Conservation (phyloP, 2,797 vertebrate genomes). For the Fundulus diaphanus region DNA sequence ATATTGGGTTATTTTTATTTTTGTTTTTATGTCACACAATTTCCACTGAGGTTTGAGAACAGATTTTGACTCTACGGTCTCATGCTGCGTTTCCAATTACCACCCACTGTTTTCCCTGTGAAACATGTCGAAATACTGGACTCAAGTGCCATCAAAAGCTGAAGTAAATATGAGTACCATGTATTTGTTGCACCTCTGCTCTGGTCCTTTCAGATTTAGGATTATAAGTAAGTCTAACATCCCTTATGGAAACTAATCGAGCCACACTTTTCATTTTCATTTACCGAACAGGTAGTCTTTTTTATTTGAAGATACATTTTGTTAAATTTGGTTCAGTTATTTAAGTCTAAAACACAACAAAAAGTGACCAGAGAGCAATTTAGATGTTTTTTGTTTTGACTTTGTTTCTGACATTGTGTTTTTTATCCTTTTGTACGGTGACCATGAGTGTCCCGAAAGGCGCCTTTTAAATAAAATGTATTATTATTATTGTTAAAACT, state of each 20-base stretch:
- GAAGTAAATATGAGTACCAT: slow-evolving; percentile 4
- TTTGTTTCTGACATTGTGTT: too few species aligned
- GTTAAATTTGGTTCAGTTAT: neutral
- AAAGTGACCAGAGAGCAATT: neutral
- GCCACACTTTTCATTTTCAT: neutral
- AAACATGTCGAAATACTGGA: slow-evolving; percentile 16
- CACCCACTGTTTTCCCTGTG: slow-evolving; percentile 26
- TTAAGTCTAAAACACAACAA: neutral
- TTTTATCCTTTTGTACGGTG: too few species aligned
- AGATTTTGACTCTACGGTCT: slow-evolving; percentile 26
- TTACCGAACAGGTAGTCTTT: neutral
- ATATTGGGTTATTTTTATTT: neutral
- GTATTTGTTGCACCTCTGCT: neutral
- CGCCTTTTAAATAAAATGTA: too few species aligned
- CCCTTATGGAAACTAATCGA: neutral
- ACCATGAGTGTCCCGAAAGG: too few species aligned
- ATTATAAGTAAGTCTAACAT: neutral
- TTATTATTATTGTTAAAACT: too few species aligned
- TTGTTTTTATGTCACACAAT: neutral
- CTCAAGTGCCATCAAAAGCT: slow-evolving; percentile 13
- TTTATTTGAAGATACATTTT: neutral
- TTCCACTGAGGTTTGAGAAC: slow-evolving; percentile 16
- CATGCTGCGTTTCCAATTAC: slow-evolving; percentile 54
- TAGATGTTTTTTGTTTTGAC: too few species aligned
- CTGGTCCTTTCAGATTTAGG: neutral